phyloP scores from a whole-genome alignment of 30 jellyfish, hydroid and myxozoan species.

The Nemopilema nomurai region DNA sequence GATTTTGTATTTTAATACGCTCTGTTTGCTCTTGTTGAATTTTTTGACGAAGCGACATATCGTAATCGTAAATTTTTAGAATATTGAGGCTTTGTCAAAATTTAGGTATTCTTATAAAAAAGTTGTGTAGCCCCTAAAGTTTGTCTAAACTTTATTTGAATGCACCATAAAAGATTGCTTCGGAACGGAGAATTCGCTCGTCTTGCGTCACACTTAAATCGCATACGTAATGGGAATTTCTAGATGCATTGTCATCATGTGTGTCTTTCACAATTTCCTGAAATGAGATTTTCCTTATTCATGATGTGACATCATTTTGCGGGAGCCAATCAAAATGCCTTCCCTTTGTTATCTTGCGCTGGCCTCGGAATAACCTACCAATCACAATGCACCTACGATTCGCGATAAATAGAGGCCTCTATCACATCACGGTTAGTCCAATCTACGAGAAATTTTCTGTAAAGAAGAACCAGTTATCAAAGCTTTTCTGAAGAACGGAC shows the following conservation, averaged over 20 bases:
- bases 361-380: slow-evolving; percentile 13
- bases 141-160: no score
- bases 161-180: no score
- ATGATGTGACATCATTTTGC: background rate
- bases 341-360: slow-evolving; percentile 15
- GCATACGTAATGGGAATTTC: background rate
- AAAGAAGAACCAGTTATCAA: background rate
- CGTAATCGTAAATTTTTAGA: no score
- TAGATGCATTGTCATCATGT: slow-evolving; percentile 7
- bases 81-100: no score
- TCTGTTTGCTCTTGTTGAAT: no score
- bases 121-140: no score
- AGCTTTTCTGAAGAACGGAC: no score
- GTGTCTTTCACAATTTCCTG: background rate
- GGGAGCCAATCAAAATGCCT: slow-evolving; percentile 19
- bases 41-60: no score
- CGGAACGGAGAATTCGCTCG: background rate
- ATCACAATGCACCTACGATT: background rate
- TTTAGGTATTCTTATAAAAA: no score
- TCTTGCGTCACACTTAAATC: background rate
- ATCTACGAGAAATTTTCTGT: background rate
- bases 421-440: background rate
- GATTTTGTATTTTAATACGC: no score
- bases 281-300: slow-evolving; percentile 1
- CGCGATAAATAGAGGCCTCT: background rate